phyloP scores from a whole-genome alignment of 2,113 vertebrate genomes.

The cattle (Bos taurus) region DNA sequence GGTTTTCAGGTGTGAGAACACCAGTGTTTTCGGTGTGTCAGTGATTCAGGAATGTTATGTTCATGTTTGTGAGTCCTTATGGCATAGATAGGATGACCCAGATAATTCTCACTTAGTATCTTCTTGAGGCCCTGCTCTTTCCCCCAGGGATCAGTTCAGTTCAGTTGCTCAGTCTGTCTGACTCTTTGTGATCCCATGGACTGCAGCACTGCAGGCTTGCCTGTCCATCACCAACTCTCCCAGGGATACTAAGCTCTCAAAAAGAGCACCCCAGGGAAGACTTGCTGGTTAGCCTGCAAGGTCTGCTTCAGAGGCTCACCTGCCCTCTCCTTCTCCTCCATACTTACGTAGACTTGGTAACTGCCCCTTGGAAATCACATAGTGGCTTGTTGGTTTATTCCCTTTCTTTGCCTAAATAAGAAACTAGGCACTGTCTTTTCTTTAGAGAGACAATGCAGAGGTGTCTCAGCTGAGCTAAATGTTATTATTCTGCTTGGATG shows the following conservation, averaged over 20 bases:
- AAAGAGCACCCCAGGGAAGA: neutral
- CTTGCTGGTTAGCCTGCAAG: neutral
- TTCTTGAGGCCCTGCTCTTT: neutral
- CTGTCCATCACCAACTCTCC: neutral
- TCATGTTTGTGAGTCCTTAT: neutral
- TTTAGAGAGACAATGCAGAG: neutral
- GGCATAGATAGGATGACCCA: neutral
- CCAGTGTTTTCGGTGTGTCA: neutral
- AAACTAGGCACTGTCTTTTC: neutral
- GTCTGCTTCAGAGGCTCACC: neutral
- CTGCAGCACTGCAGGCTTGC: neutral
- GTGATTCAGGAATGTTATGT: neutral
- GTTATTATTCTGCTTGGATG: neutral
- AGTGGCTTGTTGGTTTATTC: neutral
- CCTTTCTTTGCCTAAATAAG: neutral
- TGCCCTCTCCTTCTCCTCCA: neutral
- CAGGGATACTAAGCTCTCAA: neutral
- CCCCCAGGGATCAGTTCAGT: neutral
- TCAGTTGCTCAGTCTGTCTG: rapidly evolving
- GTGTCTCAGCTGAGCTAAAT: neutral
- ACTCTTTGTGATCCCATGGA: neutral
- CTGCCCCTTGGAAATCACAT: neutral
- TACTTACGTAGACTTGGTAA: neutral
- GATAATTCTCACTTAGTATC: neutral
- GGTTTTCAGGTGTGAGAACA: neutral